Evolutionary conservation across 2,888 invertebrate genomes (phyloP).

Genomic region (Eupithecia exiguata): DNA sequence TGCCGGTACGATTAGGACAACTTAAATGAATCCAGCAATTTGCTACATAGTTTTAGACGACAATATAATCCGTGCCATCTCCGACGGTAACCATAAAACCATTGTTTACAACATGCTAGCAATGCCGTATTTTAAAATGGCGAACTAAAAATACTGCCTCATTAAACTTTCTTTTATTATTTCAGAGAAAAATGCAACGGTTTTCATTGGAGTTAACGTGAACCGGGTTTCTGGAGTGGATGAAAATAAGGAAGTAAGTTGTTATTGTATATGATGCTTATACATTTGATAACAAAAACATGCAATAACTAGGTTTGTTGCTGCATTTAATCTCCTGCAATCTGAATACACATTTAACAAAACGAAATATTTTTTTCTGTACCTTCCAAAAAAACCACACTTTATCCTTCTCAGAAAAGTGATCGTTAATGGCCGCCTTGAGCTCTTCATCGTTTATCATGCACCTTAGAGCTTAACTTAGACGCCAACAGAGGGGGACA

Average conservation of each 20-base stretch:
- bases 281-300: background rate
- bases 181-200: slow-evolving; percentile 84
- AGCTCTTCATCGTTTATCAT: too few species aligned
- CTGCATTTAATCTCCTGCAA: too few species aligned
- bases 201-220: slow-evolving; percentile 85
- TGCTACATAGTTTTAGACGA: slow-evolving; percentile 37
- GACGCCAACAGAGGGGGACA: background rate
- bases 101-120: slow-evolving; percentile 51
- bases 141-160: slow-evolving; percentile 38
- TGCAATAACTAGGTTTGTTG: background rate
- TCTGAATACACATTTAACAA: too few species aligned
- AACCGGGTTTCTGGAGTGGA: slow-evolving; percentile 86
- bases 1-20: slow-evolving; percentile 30
- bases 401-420: too few species aligned
- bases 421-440: too few species aligned
- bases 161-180: slow-evolving; percentile 51
- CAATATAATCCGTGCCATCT: slow-evolving; percentile 56
- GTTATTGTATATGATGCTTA: background rate
- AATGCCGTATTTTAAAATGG: slow-evolving; percentile 41
- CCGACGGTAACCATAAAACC: slow-evolving; percentile 54
- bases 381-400: too few species aligned
- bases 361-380: too few species aligned
- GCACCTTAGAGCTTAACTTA: background rate
- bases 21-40: slow-evolving; percentile 42
- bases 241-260: slow-evolving; percentile 85